Conservation (phyloP, 2,888 invertebrate species). For the Spodoptera littoralis region DNA sequence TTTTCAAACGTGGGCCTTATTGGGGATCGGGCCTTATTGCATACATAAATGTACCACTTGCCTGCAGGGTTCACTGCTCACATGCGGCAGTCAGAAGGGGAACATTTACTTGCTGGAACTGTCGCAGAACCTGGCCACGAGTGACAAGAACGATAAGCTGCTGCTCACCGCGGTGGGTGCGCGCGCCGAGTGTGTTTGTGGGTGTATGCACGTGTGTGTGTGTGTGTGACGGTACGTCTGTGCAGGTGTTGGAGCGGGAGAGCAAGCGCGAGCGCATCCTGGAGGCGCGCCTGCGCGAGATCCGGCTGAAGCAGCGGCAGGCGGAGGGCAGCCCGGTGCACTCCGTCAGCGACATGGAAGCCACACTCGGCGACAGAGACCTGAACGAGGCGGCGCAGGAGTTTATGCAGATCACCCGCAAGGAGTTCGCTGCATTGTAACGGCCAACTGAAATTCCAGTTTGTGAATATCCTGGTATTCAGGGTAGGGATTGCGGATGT, state of each 20-base stretch:
- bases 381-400: slow-evolving; percentile 53
- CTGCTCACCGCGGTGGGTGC: slow-evolving; percentile 90
- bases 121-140: slow-evolving; percentile 90
- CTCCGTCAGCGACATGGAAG: slow-evolving; percentile 63
- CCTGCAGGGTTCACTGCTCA: slow-evolving; percentile 89
- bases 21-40: no score
- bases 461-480: no score
- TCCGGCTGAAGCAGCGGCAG: slow-evolving; percentile 88
- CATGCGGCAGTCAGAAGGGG: slow-evolving; percentile 92
- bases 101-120: slow-evolving; percentile 92
- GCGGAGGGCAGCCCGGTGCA: slow-evolving; percentile 68
- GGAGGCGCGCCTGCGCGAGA: slow-evolving; percentile 95
- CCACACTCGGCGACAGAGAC: slow-evolving; percentile 72
- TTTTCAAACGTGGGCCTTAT: no score
- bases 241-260: slow-evolving; percentile 95
- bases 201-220: no score
- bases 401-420: slow-evolving; percentile 64
- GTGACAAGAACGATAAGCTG: slow-evolving; percentile 92
- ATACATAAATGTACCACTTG: no score
- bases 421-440: slow-evolving; percentile 55
- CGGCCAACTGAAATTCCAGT: neutral
- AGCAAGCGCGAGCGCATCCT: slow-evolving; percentile 96
- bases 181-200: no score
- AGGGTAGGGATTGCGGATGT: no score
- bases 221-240: no score